Evolutionary conservation across 1,140 invertebrate genomes (phyloP), one percentile per base, ranked within the genome.

Genomic region (Phocides pigmalion): DNA sequence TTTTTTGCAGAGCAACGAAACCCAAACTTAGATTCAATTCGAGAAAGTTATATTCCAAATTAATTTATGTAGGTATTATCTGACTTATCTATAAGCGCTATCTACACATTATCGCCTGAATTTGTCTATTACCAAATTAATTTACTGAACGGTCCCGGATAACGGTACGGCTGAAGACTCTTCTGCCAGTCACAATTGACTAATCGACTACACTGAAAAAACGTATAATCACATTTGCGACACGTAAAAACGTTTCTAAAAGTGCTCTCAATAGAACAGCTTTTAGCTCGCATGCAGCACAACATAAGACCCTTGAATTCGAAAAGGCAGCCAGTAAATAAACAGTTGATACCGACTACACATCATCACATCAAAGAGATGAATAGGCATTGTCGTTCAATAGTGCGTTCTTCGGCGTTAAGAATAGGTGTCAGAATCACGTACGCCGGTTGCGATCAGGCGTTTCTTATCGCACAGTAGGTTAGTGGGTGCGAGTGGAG

Each of bases 271-370:
- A 73, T 84, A 82, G 42, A 72, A 66, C 53, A 64, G 20, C 54
- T 54, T 74, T 74, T 74, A 19, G 56, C 44, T 64, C 53, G 65
- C 41, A 64, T 39, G 25, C 16, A 41, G 53, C 22, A 59, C 32
- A 17, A 70, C 71, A 70, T 83, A 76, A 64, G 69, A 72, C 70
- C 37, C 42, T 62, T 46, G 37, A 62, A 47, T 44, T 50, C 44
- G 59, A 66, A 74, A 66, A 66, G 67, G 51, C 64, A 47, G 56
- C 62, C 77, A 79, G 82, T 87, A 90, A 89, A 90, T 89, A 87
- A 90, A 90, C 86, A 88, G 82, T 86, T 81, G 81, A 89, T 85
- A 90, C 81, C 71, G 73, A 82, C 84, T 81, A 85, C 79, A 82
- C 81, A 82, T 83, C 75, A 83, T 84, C 84, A 81, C 79, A 84